A percentile compares a stretch with the other conserved stretches of the same genome.
Evolutionary conservation across 2,113 vertebrate genomes (phyloP).

Genomic region (Pogona vitticeps): DNA sequence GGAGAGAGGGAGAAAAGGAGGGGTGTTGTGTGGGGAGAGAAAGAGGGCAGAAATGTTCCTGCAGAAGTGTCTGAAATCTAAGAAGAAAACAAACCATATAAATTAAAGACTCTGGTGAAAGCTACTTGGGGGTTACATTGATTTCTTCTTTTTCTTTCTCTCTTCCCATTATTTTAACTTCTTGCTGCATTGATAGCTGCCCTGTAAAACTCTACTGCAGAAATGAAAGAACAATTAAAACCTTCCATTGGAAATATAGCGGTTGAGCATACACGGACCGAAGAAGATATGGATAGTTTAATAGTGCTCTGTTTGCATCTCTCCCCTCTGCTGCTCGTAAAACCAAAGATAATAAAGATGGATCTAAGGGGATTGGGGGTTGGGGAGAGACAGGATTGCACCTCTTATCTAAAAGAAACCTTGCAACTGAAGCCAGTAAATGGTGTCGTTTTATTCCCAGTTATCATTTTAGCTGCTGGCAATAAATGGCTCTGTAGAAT

Average conservation of each 20-base stretch:
- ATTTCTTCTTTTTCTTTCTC: conserved; percentile 13
- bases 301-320: conserved; percentile 33
- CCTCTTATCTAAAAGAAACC: rapidly evolving
- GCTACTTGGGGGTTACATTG: conserved; percentile 5
- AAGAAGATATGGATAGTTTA: conserved; percentile 38
- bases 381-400: neutral
- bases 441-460: neutral
- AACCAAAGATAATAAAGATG: conserved; percentile 44
- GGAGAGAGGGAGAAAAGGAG: neutral
- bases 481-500: neutral
- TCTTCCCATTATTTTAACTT: conserved; percentile 7
- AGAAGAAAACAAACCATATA: conserved; percentile 17
- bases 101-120: conserved; percentile 2
- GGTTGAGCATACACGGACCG: neutral
- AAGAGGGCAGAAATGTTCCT: neutral
- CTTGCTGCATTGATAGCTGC: conserved; percentile 30
- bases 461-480: neutral
- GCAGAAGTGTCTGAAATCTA: conserved; percentile 37
- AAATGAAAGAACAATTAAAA: conserved; percentile 58
- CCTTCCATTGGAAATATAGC: conserved; percentile 20
- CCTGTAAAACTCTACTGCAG: conserved; percentile 32
- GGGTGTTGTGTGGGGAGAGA: neutral
- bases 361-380: neutral
- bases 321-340: conserved; percentile 20
- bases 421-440: neutral